Base-by-base conservation (phyloP, 2,888 invertebrate species). In the Perdita meconis region DNA sequence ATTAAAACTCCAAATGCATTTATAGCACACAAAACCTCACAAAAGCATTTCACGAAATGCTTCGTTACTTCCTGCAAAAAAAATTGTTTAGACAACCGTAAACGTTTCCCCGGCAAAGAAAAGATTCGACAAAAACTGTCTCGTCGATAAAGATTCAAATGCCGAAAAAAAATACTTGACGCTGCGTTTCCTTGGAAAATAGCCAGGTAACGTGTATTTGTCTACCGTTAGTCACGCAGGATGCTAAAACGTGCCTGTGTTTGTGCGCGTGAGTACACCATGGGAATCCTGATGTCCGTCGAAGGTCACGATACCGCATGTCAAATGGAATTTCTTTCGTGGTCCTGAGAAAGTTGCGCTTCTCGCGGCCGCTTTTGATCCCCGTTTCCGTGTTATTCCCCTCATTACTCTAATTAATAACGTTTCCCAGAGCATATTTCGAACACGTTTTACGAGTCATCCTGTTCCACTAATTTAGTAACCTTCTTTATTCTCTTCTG, bases 131-230 rank as follows among this genome's bases (percentile, higher is more conserved):
- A 42, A 42, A n/a, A 6, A 42, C 16, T 8, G n/a, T 42, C 22
- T 24, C 8, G 16, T 24, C 6, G n/a, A 38, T n/a, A 12, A 24
- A 24, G 22, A 3, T 36, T 22, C 3, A 0, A 12, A 22, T 10
- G 19, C 4, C 0, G 8, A 26, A 26, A 16, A 19, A 22, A 30
- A 30, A 6, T 30, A 26, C 13, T 8, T 3, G 16, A 16, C 5
- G 16, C n/a, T 24, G 12, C 3, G 24, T 50, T 26, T 53, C 22
- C 36, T 44, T 65, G 65, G 53, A 26, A 36, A 44, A 59, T 76
- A 40, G 76, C 55, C 76, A 75, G 42, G 68, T 67, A 76, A 75
- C 75, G 75, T 74, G 74, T 40, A 26, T 63, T 53, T 76, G 19
- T 19, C 76, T 76, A 78, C 77, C 77, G 77, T 78, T 78, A 78